Evolutionary conservation across 2,797 vertebrate genomes (phyloP).

Genomic region (Sciaenops ocellatus): DNA sequence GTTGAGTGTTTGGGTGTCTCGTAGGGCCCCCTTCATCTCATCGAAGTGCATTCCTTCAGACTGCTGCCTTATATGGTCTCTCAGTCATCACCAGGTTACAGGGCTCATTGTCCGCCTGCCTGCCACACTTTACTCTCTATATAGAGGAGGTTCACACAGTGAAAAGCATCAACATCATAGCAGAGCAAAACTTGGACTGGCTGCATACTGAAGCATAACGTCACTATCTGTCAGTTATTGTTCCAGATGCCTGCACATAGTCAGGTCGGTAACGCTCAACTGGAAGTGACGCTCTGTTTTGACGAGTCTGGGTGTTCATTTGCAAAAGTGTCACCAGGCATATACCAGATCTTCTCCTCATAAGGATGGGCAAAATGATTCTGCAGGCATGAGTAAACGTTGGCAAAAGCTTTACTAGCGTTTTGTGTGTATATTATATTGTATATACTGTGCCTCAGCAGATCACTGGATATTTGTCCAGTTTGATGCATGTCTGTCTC

Average conservation of each 20-base stretch:
- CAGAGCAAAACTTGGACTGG: not conserved
- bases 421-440: not conserved
- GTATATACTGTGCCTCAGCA: not conserved
- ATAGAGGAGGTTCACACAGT: conserved; percentile 12
- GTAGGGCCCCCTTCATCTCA: conserved; percentile 16
- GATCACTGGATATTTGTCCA: not conserved
- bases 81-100: conserved; percentile 15
- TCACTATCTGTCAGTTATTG: conserved; percentile 33
- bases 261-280: conserved; percentile 18
- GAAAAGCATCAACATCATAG: conserved; percentile 28
- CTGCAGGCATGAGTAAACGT: conserved; percentile 27
- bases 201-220: conserved; percentile 25
- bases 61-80: conserved; percentile 58
- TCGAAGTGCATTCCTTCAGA: conserved; percentile 30
- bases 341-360: conserved; percentile 42
- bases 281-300: conserved; percentile 44
- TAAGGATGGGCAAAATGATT: conserved; percentile 30
- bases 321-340: conserved; percentile 42
- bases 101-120: conserved; percentile 15
- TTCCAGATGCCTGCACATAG: conserved; percentile 54
- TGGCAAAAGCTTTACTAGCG: not conserved
- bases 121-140: conserved; percentile 34
- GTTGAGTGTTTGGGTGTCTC: conserved; percentile 33
- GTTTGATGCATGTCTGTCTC: not conserved
- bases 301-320: conserved; percentile 50